A percentile compares a stretch with the other conserved stretches of the same genome.
phyloP scores from a whole-genome alignment of 2,797 vertebrate genomes.

The Arremon aurantiirostris region DNA sequence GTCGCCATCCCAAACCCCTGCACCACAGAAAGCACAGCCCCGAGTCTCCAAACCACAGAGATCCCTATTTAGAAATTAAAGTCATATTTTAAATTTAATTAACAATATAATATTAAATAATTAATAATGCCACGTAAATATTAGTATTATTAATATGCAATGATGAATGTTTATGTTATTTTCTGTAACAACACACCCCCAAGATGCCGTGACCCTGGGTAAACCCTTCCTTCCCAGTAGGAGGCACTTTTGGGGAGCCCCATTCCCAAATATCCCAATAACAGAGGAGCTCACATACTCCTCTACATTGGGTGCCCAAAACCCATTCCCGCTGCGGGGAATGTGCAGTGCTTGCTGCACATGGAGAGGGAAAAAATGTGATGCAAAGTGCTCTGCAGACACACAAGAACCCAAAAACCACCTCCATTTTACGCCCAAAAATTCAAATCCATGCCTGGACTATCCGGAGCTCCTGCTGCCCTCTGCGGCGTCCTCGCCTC shows the following conservation, averaged over 20 bases:
- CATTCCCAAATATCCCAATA: accelerated
- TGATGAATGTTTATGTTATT: background rate
- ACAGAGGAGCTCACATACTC: background rate
- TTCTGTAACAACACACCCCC: background rate
- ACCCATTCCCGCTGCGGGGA: background rate
- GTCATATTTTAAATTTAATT: background rate
- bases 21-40: background rate
- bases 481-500: background rate
- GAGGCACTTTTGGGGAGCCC: background rate
- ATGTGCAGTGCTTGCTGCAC: accelerated
- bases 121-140: background rate
- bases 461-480: background rate
- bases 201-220: background rate
- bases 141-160: accelerated
- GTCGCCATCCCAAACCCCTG: background rate
- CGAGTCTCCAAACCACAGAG: background rate
- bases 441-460: background rate
- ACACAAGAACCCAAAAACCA: background rate
- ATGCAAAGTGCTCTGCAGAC: background rate
- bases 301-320: accelerated
- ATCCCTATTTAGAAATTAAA: background rate
- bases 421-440: background rate
- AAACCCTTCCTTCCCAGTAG: background rate
- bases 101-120: background rate
- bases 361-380: accelerated